Base-by-base conservation (phyloP, 2,797 vertebrate genomes). In the Epinephelus malabaricus region DNA sequence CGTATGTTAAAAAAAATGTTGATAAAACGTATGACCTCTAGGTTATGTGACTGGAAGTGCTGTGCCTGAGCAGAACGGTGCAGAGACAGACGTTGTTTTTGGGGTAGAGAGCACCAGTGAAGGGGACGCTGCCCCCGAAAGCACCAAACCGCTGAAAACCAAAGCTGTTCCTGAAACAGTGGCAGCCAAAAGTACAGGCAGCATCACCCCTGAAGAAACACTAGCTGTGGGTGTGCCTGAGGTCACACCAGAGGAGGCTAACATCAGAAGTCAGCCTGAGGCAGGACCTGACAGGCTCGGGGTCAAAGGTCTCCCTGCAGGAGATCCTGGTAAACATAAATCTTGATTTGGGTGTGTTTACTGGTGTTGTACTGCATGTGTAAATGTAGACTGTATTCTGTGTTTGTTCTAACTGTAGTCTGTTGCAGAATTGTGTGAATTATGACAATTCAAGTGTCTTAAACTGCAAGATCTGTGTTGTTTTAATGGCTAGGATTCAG, bases 11-110 rank as follows among this genome's bases (percentile, higher is more conserved):
- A 3, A 18, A 46, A 61, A 68, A 75, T 76, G 54, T 49, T 81
- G 51, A 83, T 86, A 21, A 60, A 76, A 68, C 67, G 34, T 88
- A 69, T 92, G 86, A 75, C 89, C 89, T 89, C n/a, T 59, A 92
- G 89, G 89, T 92, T 92, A 87, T 88, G 71, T 92, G 81, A 91
- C 91, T 73, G 92, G 89, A 68, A 83, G 68, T 68, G 84, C 84
- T 70, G 79, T 84, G 47, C 88, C 84, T 81, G 88, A 89, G 61
- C 84, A 89, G 73, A 91, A 81, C 71, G 73, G 58, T 67, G 50
- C 86, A 73, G 88, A 82, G 75, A 55, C 80, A 67, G 85, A 91
- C 13, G 62, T 68, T 82, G 21, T 73, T 78, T 72, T 86, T 53
- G 88, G 78, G 65, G 34, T 77, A 62, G 85, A 84, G 14, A 30